These are phyloP conservation scores for Poeciliopsis paucimaculata DNA, from an alignment of 2,797 vertebrate species.

Conservation along the genomic window DNA sequence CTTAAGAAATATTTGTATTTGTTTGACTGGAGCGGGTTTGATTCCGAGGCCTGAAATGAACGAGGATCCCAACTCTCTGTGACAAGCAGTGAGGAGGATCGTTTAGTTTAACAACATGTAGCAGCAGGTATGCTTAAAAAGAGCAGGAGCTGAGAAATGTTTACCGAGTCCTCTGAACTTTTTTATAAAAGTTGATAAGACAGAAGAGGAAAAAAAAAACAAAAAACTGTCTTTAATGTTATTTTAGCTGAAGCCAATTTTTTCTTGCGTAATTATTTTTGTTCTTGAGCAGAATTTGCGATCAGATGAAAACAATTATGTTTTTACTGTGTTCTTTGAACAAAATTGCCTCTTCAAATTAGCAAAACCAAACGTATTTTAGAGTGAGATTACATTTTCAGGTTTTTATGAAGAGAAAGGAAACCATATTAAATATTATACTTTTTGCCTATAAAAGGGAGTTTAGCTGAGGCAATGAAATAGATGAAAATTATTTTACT, in stretches of 20 bases:
- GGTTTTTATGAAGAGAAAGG: neutral
- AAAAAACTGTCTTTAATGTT: neutral
- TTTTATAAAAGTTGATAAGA: neutral
- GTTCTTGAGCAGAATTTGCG: neutral
- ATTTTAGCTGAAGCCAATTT: neutral
- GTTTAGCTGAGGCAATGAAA: neutral
- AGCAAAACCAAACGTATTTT: neutral
- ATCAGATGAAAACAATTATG: neutral
- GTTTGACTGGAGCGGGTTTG: neutral
- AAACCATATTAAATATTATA: neutral
- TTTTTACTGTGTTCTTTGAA: neutral
- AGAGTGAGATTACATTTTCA: neutral
- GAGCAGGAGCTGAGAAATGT: neutral
- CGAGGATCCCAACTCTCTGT: neutral
- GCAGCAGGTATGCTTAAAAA: neutral
- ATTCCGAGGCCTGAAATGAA: neutral
- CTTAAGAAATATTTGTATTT: neutral
- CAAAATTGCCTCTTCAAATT: neutral
- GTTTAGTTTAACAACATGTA: slow-evolving; percentile 3
- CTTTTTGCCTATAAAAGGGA: neutral
- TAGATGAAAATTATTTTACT: neutral
- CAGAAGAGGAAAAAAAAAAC: neutral
- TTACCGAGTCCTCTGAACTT: neutral
- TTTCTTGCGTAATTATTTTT: neutral
- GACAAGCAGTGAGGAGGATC: neutral